phyloP scores from a whole-genome alignment of 1,140 invertebrate genomes.

The Ganaspis sp. region DNA sequence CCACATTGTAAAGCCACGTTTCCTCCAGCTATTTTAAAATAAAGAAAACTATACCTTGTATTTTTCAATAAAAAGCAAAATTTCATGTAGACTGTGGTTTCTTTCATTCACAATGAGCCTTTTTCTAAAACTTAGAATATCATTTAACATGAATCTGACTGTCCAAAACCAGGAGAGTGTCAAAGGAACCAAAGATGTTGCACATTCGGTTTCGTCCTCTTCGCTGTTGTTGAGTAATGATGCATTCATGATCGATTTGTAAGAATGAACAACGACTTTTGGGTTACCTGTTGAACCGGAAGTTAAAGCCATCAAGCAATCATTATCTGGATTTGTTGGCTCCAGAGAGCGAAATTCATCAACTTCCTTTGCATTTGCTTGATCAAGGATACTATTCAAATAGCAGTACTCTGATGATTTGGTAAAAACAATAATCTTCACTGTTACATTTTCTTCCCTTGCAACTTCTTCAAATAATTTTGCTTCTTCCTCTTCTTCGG shows the following conservation, averaged over 20 bases:
- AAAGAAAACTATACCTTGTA: conserved; percentile 53
- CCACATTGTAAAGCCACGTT: no score
- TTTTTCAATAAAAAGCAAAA: conserved; percentile 75
- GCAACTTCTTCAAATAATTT: conserved; percentile 49
- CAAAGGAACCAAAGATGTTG: conserved; percentile 46
- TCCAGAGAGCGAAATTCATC: conserved; percentile 48
- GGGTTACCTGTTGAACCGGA: conserved; percentile 65
- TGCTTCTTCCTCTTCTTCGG: conserved; percentile 46
- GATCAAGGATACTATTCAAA: conserved; percentile 51
- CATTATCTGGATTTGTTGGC: conserved; percentile 51
- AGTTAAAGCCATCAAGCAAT: conserved; percentile 61
- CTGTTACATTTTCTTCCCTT: conserved; percentile 44
- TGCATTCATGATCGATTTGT: conserved; percentile 38
- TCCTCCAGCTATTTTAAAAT: no score
- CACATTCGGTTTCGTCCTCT: not conserved
- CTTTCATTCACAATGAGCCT: conserved; percentile 71
- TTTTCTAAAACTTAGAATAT: conserved; percentile 63
- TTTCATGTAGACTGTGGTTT: conserved; percentile 76
- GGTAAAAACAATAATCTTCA: conserved; percentile 62
- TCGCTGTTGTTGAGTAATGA: not conserved
- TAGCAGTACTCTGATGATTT: conserved; percentile 45
- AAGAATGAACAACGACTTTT: conserved; percentile 61
- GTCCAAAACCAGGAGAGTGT: conserved; percentile 57
- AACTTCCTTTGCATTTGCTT: conserved; percentile 44
- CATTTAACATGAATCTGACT: conserved; percentile 41